These are phyloP conservation scores for Lochmaea crataegi DNA, from an alignment of 2,888 invertebrate genomes.

Conservation along the genomic window DNA sequence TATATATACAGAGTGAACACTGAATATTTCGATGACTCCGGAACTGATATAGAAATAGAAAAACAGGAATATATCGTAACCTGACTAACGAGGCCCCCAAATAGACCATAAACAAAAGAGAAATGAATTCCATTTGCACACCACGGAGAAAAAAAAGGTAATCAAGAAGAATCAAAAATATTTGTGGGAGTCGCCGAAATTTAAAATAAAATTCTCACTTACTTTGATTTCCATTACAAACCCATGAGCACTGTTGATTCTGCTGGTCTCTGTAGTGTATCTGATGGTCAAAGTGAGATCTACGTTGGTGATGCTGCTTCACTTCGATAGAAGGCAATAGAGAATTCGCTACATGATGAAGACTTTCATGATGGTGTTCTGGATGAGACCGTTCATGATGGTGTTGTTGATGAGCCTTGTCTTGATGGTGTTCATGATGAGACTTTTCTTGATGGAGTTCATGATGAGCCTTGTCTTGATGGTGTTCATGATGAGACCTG, in stretches of 20 bases:
- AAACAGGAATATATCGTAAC: too few relatives aligned
- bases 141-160: too few relatives aligned
- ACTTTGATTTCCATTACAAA: constrained; percentile 7
- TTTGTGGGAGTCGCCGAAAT: too few relatives aligned
- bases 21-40: too few relatives aligned
- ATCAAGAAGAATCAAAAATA: too few relatives aligned
- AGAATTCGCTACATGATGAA: neutral
- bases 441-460: neutral
- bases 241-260: constrained; percentile 11
- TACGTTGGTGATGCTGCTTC: constrained; percentile 1
- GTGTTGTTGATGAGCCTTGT: neutral
- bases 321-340: too few relatives aligned
- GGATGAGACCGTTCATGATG: neutral
- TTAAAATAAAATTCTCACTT: neutral
- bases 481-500: constrained; percentile 2
- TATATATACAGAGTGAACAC: neutral
- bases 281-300: neutral
- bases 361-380: neutral
- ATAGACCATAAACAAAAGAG: too few relatives aligned
- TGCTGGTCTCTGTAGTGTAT: neutral
- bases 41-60: too few relatives aligned
- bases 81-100: too few relatives aligned
- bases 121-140: too few relatives aligned
- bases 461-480: neutral
- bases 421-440: neutral